phyloP scores from a whole-genome alignment of 2,888 invertebrate species.

The Stenodema calcarata region DNA sequence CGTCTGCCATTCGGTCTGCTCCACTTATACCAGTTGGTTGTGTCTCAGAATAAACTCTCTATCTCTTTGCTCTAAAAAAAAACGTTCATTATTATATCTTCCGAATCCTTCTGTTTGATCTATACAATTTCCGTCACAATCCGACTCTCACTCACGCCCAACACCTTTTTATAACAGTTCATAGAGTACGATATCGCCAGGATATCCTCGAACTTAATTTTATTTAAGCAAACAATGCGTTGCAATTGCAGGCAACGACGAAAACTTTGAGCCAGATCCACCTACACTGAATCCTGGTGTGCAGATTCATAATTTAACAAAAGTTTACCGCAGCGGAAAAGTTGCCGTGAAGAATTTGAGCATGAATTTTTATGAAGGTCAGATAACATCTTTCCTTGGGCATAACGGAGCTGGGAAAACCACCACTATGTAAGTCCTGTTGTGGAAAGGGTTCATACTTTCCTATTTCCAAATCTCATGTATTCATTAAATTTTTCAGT shows the following conservation, averaged over 20 bases:
- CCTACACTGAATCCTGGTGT: conserved; percentile 69
- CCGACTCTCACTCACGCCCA: too few species aligned
- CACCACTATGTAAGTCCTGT: conserved; percentile 85
- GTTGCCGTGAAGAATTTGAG: conserved; percentile 78
- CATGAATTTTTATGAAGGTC: conserved; percentile 79
- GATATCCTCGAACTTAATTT: too few species aligned
- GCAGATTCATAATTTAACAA: conserved; percentile 74
- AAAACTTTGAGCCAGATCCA: conserved; percentile 60
- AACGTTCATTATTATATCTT: too few species aligned
- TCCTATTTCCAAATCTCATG: background rate
- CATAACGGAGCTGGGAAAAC: conserved; percentile 94
- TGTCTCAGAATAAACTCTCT: too few species aligned
- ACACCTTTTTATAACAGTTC: too few species aligned
- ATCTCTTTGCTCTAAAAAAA: too few species aligned
- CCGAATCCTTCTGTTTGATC: too few species aligned
- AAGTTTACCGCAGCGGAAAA: conserved; percentile 70
- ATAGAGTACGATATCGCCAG: too few species aligned
- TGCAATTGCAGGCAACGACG: background rate
- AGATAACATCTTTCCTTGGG: conserved; percentile 85
- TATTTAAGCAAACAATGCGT: too few species aligned
- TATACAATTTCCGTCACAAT: too few species aligned
- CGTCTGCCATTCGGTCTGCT: too few species aligned
- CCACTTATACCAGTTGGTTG: too few species aligned
- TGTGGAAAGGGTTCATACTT: background rate
- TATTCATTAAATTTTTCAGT: background rate